Evolutionary conservation across 2,113 vertebrate species (phyloP).

Genomic region (Aviceda subcristata): DNA sequence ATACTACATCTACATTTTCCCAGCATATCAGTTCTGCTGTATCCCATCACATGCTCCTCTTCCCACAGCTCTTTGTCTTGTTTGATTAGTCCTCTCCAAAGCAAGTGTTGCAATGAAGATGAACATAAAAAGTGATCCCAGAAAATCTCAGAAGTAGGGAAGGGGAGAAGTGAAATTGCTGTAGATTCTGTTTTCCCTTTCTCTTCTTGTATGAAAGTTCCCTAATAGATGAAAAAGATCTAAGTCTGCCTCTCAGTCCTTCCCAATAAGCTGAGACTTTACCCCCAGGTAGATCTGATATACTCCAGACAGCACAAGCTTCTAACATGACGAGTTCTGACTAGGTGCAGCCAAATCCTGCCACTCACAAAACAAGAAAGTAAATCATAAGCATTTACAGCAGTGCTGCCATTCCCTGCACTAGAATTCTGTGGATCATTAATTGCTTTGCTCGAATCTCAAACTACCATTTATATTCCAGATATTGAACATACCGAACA

Average conservation of each 20-base stretch:
- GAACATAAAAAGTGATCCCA: not conserved
- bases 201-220: not conserved
- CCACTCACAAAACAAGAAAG: not conserved
- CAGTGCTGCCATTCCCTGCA: not conserved
- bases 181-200: not conserved
- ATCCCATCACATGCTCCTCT: not conserved
- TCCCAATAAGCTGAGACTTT: not conserved
- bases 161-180: not conserved
- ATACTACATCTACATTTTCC: not conserved
- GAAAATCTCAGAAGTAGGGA: not conserved
- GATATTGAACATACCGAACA: not conserved
- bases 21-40: not conserved
- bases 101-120: not conserved
- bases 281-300: not conserved
- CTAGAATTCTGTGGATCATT: not conserved
- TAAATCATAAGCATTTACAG: constrained; percentile 10
- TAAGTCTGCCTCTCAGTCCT: not conserved
- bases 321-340: not conserved
- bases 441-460: not conserved
- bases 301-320: not conserved
- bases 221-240: not conserved
- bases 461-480: not conserved
- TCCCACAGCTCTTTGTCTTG: not conserved
- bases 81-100: not conserved
- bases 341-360: not conserved